Base-by-base conservation (phyloP, 2,888 invertebrate genomes). In the Beris chalybata region DNA sequence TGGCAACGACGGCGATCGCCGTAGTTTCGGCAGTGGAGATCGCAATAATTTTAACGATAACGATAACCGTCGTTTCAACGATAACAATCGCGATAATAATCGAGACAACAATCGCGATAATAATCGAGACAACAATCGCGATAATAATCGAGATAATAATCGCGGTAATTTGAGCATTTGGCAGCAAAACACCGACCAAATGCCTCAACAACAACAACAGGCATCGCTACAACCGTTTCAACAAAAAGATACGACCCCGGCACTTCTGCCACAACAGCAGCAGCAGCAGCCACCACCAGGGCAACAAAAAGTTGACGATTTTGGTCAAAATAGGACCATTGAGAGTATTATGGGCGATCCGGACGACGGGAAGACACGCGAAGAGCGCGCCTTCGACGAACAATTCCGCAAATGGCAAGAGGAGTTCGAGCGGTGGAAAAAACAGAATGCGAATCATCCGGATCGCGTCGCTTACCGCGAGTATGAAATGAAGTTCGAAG, bases 371-470 rank as follows among this genome's bases (percentile, higher is more conserved):
- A 67, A 68, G 57, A 66, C 70, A 3, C 67, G 68, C 43, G 92
- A 93, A 73, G 93, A 95, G 79, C 88, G 88, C 77, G 88, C 89
- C 67, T 96, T 96, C 81, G 92, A 93, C 76, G 87, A 89, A 69
- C 92, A 95, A 78, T 95, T 95, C 77, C 86, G 88, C 74, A 89
- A 92, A 75, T 96, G 95, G 95, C 94, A 95, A 80, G 87, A 91
- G 72, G 92, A 95, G 78, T 95, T 95, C 78, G 89, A 91, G 74
- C 90, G 90, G 73, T 96, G 96, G 96, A 92, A 92, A 77, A 87
- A 88, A 70, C 92, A 94, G 75, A 96, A 96, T 82, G 89, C 89
- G 44, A 91, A 93, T 79, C 95, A 95, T 82, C 95, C 95, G 0
- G 94, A 95, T 78, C 92, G 90, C 79, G 88, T 89, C 79, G 91